phyloP scores from a whole-genome alignment of 1,140 invertebrate genomes.

The Drosophila jambulina region DNA sequence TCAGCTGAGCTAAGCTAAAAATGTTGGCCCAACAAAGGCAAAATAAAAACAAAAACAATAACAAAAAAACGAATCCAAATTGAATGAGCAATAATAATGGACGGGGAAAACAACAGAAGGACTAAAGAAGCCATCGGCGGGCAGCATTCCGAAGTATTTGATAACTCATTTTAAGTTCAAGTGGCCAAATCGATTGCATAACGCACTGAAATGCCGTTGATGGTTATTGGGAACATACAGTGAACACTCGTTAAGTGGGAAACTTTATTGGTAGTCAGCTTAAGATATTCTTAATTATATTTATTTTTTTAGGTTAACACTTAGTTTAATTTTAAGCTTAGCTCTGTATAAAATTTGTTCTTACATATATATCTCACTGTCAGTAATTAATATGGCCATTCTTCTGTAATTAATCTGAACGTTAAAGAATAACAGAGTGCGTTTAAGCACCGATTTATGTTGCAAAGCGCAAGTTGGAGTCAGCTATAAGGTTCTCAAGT shows the following conservation, averaged over 20 bases:
- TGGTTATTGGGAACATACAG: constrained; percentile 18
- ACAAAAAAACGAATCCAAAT: constrained; percentile 12
- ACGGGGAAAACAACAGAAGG: constrained; percentile 1
- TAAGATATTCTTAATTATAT: background rate
- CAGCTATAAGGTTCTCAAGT: too few relatives aligned
- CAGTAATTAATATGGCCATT: too few relatives aligned
- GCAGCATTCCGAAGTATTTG: constrained; percentile 34
- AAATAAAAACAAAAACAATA: constrained; percentile 11
- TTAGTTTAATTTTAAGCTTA: too few relatives aligned
- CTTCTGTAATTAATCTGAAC: too few relatives aligned
- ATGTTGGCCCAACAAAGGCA: constrained; percentile 25
- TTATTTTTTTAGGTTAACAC: background rate
- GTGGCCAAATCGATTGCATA: constrained; percentile 51
- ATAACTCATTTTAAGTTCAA: constrained; percentile 48
- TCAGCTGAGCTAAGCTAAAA: constrained; percentile 42
- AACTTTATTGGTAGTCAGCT: background rate
- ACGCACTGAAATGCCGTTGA: constrained; percentile 11
- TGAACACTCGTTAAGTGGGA: background rate
- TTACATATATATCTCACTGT: too few relatives aligned
- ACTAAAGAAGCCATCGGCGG: constrained; percentile 34
- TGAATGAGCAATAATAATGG: constrained; percentile 28
- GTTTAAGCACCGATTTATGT: too few relatives aligned
- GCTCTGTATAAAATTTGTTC: too few relatives aligned
- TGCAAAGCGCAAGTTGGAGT: too few relatives aligned
- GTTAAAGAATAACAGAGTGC: too few relatives aligned